A percentile compares a stretch with the other conserved stretches of the same genome.
phyloP scores from a whole-genome alignment of 2,797 vertebrate genomes.

The Sebastes reedi region DNA sequence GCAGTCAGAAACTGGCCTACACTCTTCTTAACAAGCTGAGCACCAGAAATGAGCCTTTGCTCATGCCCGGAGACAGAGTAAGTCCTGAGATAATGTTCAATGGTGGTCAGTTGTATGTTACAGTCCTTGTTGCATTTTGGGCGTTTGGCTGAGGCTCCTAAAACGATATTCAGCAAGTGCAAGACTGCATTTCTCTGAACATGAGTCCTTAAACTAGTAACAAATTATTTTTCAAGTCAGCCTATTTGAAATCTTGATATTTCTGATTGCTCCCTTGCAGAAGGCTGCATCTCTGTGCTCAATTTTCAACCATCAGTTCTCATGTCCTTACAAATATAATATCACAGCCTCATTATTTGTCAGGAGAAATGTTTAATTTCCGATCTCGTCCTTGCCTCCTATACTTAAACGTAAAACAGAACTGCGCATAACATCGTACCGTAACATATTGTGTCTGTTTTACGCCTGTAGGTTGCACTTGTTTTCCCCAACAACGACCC shows the following conservation, averaged over 20 bases:
- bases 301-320: neutral
- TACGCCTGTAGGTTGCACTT: conserved; percentile 88
- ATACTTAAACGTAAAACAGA: neutral
- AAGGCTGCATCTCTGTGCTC: neutral
- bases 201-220: neutral
- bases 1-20: conserved; percentile 95
- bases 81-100: conserved; percentile 58
- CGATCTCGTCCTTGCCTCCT: too few relatives aligned
- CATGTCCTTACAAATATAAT: neutral
- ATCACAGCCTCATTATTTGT: neutral
- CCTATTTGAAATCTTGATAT: neutral
- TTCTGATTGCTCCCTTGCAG: neutral
- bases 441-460: neutral
- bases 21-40: conserved; percentile 95
- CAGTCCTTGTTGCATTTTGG: neutral
- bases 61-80: conserved; percentile 94
- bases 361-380: neutral
- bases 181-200: neutral
- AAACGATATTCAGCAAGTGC: neutral
- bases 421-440: neutral
- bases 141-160: neutral
- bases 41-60: conserved; percentile 90
- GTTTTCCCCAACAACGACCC: conserved; percentile 98
- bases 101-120: neutral
- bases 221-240: neutral